phyloP scores from a whole-genome alignment of 92 coral and sea anemone species.

The Parazoanthus atlanticus region DNA sequence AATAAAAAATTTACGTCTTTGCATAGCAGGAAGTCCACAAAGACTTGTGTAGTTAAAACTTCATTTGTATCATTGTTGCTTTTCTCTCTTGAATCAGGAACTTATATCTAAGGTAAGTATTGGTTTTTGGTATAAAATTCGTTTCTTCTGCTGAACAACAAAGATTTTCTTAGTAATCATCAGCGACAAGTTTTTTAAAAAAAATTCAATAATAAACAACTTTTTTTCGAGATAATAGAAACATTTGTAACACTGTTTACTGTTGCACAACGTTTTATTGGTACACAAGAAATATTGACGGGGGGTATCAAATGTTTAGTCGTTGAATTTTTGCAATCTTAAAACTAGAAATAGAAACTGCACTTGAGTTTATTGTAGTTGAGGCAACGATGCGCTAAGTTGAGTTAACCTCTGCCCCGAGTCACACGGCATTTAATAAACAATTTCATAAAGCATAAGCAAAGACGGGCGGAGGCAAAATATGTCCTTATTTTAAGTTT shows the following conservation, averaged over 20 bases:
- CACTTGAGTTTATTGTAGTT: background rate
- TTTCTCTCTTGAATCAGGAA: background rate
- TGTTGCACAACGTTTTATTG: too few species aligned
- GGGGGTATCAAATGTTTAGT: too few species aligned
- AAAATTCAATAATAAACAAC: background rate
- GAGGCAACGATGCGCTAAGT: background rate
- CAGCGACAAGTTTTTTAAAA: background rate
- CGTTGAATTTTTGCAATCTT: too few species aligned
- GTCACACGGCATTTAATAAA: constrained; percentile 5
- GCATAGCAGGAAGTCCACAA: background rate
- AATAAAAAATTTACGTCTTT: constrained; percentile 28
- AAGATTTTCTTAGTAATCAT: background rate
- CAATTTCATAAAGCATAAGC: background rate
- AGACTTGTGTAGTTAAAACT: background rate
- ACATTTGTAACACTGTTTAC: too few species aligned
- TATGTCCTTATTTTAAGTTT: background rate
- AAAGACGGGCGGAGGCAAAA: background rate
- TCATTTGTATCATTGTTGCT: background rate
- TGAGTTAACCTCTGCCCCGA: constrained; percentile 17
- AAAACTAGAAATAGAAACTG: too few species aligned
- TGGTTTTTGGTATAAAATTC: background rate
- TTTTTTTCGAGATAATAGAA: background rate
- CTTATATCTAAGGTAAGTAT: constrained; percentile 3
- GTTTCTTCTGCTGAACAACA: background rate
- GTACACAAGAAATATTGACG: too few species aligned